Conservation (phyloP, 1,140 invertebrate genomes). For the Tetraneura akinire region DNA sequence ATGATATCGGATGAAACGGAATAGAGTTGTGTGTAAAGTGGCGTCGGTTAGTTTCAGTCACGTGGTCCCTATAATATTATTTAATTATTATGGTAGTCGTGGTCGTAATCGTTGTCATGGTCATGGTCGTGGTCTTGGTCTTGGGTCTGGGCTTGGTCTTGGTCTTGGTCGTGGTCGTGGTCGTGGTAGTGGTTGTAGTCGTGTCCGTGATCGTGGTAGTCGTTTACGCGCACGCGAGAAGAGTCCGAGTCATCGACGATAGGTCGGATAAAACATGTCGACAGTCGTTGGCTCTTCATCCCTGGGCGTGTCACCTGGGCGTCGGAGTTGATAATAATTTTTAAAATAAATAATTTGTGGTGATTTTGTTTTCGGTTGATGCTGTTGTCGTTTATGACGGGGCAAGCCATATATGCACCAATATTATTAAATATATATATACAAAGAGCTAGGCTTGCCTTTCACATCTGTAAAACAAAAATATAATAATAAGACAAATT, state of each 20-base stretch:
- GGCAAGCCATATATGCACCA: conserved; percentile 43
- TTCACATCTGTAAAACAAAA: conserved; percentile 37
- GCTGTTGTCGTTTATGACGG: neutral
- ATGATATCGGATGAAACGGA: neutral
- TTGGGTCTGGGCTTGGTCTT: too few species aligned
- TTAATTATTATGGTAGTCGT: too few species aligned
- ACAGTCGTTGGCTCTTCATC: conserved; percentile 2
- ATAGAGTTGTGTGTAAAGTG: neutral
- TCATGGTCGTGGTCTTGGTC: neutral
- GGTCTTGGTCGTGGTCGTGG: neutral
- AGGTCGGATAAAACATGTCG: conserved; percentile 17
- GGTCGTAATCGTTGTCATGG: too few species aligned
- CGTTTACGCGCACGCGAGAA: neutral
- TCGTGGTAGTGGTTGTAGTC: neutral
- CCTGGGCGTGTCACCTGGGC: neutral
- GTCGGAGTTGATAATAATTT: conserved; percentile 37
- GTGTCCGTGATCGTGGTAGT: neutral
- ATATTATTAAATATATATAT: conserved; percentile 27
- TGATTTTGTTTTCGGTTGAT: neutral
- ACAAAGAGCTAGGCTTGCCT: conserved; percentile 25
- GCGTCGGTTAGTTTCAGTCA: conserved; percentile 24
- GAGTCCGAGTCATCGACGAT: neutral
- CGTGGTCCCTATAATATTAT: conserved; percentile 23
- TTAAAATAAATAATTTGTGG: conserved; percentile 45
- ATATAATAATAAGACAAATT: neutral